phyloP scores from a whole-genome alignment of 2,888 invertebrate genomes.

The Eristalis arbustorum region DNA sequence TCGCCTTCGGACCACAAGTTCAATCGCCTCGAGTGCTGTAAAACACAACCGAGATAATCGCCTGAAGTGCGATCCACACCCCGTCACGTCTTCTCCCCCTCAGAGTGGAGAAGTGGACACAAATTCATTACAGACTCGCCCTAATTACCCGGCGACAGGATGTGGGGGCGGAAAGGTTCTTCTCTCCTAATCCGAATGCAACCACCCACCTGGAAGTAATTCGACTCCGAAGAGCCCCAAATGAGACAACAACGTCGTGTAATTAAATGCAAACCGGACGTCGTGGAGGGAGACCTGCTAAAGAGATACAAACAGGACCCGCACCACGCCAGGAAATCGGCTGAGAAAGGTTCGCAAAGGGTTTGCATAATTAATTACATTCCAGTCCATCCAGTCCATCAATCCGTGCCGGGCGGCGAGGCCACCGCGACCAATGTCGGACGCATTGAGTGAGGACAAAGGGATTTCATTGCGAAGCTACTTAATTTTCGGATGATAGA shows the following conservation, averaged over 20 bases:
- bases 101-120: background rate
- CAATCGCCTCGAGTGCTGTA: background rate
- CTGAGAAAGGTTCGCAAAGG: background rate
- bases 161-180: background rate
- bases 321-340: background rate
- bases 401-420: background rate
- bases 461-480: conserved; percentile 7
- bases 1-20: background rate
- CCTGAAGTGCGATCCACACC: background rate
- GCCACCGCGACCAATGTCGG: background rate
- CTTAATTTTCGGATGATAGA: conserved; percentile 14
- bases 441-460: background rate
- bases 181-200: background rate
- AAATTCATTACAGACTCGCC: background rate
- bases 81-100: background rate
- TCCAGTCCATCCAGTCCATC: conserved; percentile 1
- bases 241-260: background rate
- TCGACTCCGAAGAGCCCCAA: background rate
- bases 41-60: background rate
- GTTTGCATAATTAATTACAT: background rate
- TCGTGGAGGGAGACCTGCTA: background rate
- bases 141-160: background rate
- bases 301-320: background rate
- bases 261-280: background rate
- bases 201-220: background rate